A percentile compares a stretch with the other conserved stretches of the same genome.
Conservation (phyloP, 2,888 invertebrate species). For the Gandaritis pyraliata region DNA sequence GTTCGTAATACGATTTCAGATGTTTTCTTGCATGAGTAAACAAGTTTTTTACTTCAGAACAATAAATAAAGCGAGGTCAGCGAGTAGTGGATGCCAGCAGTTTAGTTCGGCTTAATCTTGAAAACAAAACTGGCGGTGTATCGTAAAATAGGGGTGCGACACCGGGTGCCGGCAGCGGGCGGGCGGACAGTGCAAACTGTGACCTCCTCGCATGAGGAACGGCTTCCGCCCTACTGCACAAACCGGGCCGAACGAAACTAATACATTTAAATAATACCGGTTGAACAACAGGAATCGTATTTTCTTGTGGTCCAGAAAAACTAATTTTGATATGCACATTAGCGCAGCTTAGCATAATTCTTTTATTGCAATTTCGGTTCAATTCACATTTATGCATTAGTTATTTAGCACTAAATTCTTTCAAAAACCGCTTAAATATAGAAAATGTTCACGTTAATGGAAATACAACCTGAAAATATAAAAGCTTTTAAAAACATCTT, state of each 20-base stretch:
- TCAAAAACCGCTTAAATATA: too few species aligned
- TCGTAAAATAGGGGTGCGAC: slow-evolving; percentile 68
- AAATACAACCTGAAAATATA: too few species aligned
- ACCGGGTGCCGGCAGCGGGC: slow-evolving; percentile 44
- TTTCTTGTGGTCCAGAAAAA: too few species aligned
- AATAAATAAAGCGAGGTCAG: slow-evolving; percentile 66
- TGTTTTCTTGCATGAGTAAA: slow-evolving; percentile 64
- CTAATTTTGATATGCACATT: too few species aligned
- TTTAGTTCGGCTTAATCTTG: slow-evolving; percentile 79
- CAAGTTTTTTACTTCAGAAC: slow-evolving; percentile 53
- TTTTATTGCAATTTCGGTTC: too few species aligned
- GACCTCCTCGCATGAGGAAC: slow-evolving; percentile 71
- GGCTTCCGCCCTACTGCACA: slow-evolving; percentile 56
- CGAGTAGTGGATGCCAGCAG: slow-evolving; percentile 68
- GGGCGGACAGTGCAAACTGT: slow-evolving; percentile 69
- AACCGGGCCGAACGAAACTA: slow-evolving; percentile 50
- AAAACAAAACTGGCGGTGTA: slow-evolving; percentile 70
- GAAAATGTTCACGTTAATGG: too few species aligned
- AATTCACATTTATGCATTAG: too few species aligned
- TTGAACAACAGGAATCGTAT: slow-evolving; percentile 38
- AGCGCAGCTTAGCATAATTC: too few species aligned
- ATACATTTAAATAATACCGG: slow-evolving; percentile 33
- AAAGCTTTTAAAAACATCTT: not conserved
- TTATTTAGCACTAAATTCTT: too few species aligned
- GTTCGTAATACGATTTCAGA: slow-evolving; percentile 62